Base-by-base conservation (phyloP, 1,140 invertebrate genomes). In the Trypoxylus dichotomus region DNA sequence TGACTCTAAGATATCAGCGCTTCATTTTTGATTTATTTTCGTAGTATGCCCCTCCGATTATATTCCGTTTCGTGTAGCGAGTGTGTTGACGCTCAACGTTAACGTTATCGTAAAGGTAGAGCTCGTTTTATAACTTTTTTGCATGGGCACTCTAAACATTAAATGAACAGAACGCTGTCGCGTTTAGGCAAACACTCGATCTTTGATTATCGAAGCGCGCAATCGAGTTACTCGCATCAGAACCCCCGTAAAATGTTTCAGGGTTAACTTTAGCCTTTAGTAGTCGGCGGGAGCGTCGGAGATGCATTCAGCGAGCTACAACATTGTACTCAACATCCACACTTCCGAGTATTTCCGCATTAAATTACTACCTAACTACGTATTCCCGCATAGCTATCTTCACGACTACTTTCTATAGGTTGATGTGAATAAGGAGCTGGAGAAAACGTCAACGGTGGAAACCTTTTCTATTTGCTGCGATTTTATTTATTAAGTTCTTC, bases 141-240 rank as follows among this genome's bases (percentile, higher is more conserved):
- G 58, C 25, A 68, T 68, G 60, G 15, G 60, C 60, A 68, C 60
- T 68, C 60, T 68, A 68, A 68, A 68, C 60, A 68, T 68, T 68
- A 68, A 68, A 68, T 68, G 60, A 68, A 27, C 60, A 68, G 60
- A 21, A 29, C 60, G 60, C 60, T 68, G 60, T 68, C 60, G 60
- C 60, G 25, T 68, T 68, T 68, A 68, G 60, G 60, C 27, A 68
- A 68, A 68, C 24, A 68, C 27, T 68, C 72, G 72, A 74, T 74
- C 72, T 74, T 74, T 74, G 72, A 74, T 43, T 74, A 43, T 37
- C 72, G 72, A 29, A 74, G 32, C 72, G 72, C 19, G 72, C 41
- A 74, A 74, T 74, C 72, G 72, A 74, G 41, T 74, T 74, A 74
- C 41, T n/a, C 41, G 72, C 72, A 19, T 74, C 72, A 74, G 41